These are phyloP conservation scores for Micrasema minimum DNA, from an alignment of 1,140 invertebrate genomes.

Conservation along the genomic window DNA sequence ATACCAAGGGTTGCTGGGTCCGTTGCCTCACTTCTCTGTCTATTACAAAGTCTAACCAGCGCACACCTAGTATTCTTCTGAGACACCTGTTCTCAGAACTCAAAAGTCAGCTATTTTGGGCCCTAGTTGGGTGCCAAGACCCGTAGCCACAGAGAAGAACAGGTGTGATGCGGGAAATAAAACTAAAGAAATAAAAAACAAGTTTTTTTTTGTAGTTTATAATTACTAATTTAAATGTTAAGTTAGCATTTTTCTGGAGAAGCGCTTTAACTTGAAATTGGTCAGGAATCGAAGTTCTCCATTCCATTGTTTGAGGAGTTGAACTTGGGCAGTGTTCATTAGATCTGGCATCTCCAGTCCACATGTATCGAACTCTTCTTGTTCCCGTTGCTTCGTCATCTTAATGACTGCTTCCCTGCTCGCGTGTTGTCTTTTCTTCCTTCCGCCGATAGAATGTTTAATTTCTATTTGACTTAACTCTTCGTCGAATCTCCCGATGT, in stretches of 20 bases:
- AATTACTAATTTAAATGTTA: neutral
- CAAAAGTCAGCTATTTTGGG: too few species aligned
- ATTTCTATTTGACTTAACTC: constrained; percentile 80
- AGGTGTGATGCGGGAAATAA: too few species aligned
- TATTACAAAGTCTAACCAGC: too few species aligned
- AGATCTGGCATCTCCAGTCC: constrained; percentile 80
- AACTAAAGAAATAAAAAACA: too few species aligned
- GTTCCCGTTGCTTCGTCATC: constrained; percentile 76
- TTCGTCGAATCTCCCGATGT: constrained; percentile 74
- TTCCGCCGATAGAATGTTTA: constrained; percentile 77
- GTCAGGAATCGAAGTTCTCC: constrained; percentile 73
- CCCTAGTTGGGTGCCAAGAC: too few species aligned
- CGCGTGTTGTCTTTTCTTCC: constrained; percentile 79
- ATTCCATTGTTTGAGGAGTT: constrained; percentile 73
- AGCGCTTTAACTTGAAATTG: constrained; percentile 74
- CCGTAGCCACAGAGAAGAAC: too few species aligned
- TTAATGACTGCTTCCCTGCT: constrained; percentile 79
- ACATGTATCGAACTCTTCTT: constrained; percentile 76
- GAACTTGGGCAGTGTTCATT: constrained; percentile 67
- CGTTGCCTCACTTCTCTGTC: too few species aligned
- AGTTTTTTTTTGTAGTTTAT: too few species aligned
- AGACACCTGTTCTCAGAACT: too few species aligned
- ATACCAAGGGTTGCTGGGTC: too few species aligned
- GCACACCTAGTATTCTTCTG: too few species aligned
- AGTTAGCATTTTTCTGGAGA: constrained; percentile 60